phyloP scores from a whole-genome alignment of 2,888 invertebrate genomes.

The Ditylenchus weischeri region DNA sequence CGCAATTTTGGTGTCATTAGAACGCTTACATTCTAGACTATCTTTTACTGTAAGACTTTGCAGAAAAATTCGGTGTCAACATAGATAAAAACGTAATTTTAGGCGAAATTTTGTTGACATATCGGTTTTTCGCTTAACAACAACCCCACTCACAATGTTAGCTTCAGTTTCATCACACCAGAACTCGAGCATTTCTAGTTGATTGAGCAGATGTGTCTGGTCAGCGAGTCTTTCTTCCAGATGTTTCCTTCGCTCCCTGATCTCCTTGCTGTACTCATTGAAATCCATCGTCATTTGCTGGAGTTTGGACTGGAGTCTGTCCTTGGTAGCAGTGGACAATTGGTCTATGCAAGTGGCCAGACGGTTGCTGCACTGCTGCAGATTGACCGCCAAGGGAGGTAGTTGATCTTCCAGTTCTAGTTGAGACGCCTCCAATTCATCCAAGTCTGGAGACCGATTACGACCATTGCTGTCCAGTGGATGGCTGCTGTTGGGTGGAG shows the following conservation, averaged over 20 bases:
- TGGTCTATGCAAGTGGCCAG: slow-evolving; percentile 21
- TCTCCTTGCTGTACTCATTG: slow-evolving; percentile 18
- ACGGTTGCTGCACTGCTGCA: slow-evolving; percentile 38
- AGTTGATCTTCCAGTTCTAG: slow-evolving; percentile 31
- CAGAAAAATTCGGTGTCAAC: too few relatives aligned
- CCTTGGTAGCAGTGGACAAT: slow-evolving; percentile 23
- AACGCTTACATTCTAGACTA: too few relatives aligned
- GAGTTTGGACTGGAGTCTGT: slow-evolving; percentile 25
- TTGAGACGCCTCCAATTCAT: slow-evolving; percentile 35
- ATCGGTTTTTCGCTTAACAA: too few relatives aligned
- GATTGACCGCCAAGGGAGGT: slow-evolving; percentile 34
- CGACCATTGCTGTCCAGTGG: slow-evolving; percentile 9
- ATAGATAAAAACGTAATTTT: too few relatives aligned
- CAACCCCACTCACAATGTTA: slow-evolving; percentile 44
- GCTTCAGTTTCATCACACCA: slow-evolving; percentile 61
- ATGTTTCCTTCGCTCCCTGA: slow-evolving; percentile 22
- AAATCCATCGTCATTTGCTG: slow-evolving; percentile 34
- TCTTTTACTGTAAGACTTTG: too few relatives aligned
- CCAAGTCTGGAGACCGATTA: slow-evolving; percentile 34
- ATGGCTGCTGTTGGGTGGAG: too few relatives aligned
- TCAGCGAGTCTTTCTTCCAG: slow-evolving; percentile 46
- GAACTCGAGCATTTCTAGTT: slow-evolving; percentile 60
- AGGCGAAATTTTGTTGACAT: too few relatives aligned
- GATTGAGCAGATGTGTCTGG: slow-evolving; percentile 57
- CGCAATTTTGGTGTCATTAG: too few relatives aligned